These are phyloP conservation scores for Bimastos eiseni DNA, from an alignment of 2,888 invertebrate genomes.

Conservation along the genomic window DNA sequence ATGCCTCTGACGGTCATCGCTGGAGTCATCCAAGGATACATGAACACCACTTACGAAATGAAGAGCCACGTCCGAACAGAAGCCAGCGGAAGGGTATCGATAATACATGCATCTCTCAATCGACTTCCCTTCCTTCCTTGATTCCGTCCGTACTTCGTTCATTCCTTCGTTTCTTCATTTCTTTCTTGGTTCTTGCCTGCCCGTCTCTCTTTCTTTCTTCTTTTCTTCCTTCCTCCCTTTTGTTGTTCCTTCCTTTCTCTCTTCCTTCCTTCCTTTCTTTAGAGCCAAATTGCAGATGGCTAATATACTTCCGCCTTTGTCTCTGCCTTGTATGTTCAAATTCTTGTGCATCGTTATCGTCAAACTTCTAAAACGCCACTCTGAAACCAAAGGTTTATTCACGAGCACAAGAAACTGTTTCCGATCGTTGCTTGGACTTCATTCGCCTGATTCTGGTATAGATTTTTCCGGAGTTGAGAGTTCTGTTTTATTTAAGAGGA, in stretches of 20 bases:
- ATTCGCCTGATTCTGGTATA: not conserved
- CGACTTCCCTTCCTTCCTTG: not conserved
- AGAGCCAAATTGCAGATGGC: not conserved
- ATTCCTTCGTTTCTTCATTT: not conserved
- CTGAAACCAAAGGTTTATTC: not conserved
- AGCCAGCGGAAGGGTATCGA: conserved; percentile 35
- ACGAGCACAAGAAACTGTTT: not conserved
- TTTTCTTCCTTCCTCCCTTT: not conserved
- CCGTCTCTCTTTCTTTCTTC: not conserved
- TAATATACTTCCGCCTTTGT: not conserved
- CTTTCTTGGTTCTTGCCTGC: not conserved
- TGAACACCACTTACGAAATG: conserved; percentile 40
- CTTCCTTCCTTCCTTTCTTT: not conserved
- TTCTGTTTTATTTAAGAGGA: not conserved
- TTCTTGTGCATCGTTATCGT: too few species aligned
- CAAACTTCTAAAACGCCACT: too few species aligned
- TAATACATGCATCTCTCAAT: not conserved
- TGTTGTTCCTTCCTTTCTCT: not conserved
- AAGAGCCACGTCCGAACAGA: conserved; percentile 38
- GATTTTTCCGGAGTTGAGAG: not conserved
- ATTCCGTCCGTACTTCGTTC: not conserved
- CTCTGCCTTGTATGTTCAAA: not conserved
- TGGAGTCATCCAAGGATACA: conserved; percentile 51
- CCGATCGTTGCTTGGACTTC: not conserved
- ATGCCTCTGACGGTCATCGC: conserved; percentile 64